Conservation (phyloP, 2,888 invertebrate species). For the Hyposoter dolosus region DNA sequence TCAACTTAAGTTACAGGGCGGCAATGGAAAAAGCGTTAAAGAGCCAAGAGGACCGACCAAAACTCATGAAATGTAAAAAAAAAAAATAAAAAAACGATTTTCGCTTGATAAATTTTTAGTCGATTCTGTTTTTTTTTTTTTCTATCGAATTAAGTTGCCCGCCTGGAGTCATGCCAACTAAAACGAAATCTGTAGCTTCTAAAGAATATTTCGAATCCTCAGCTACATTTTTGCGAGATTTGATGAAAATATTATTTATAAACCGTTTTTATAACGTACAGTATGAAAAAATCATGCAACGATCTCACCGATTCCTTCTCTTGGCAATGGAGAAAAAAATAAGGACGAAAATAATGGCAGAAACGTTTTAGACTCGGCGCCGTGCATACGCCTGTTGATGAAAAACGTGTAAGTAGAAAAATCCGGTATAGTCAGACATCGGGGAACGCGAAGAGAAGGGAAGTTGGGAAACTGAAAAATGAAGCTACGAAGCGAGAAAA, state of each 20-base stretch:
- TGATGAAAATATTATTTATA: too few species aligned
- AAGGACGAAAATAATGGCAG: background rate
- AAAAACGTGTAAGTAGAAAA: conserved; percentile 29
- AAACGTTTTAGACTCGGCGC: too few species aligned
- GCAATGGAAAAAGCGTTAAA: background rate
- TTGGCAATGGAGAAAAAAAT: background rate
- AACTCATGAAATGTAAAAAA: background rate
- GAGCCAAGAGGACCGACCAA: background rate
- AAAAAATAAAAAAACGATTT: background rate
- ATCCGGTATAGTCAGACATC: conserved; percentile 24
- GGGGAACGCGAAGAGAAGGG: background rate
- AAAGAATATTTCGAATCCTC: too few species aligned
- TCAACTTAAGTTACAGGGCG: conserved; percentile 8
- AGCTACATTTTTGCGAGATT: too few species aligned
- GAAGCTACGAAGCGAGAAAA: too few species aligned
- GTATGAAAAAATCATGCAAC: too few species aligned
- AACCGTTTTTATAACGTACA: too few species aligned
- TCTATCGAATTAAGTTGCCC: too few species aligned
- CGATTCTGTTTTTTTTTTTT: too few species aligned
- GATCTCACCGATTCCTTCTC: background rate
- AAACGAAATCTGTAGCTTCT: too few species aligned
- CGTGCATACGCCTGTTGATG: background rate
- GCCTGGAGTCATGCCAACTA: too few species aligned
- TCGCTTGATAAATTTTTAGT: background rate
- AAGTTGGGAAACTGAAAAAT: background rate